Base-by-base conservation (phyloP, 37 sponge, comb jelly and placozoan genomes). In the Spongilla lacustris region DNA sequence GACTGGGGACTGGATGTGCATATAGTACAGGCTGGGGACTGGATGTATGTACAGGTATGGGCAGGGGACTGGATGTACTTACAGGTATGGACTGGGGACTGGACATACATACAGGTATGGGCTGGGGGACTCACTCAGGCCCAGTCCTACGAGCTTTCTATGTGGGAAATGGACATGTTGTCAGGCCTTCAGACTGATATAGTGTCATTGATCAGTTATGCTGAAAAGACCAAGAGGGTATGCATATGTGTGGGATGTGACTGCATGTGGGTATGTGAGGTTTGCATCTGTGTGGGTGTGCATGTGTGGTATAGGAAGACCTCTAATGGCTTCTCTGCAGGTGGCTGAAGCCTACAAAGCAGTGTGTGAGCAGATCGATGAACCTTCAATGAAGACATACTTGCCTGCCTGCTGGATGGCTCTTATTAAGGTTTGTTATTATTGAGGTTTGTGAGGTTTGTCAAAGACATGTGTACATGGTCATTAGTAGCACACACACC, bases 151-250 rank as follows among this genome's bases (percentile, higher is more conserved):
- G 85, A 87, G 71, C 34, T 92, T 68, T 58, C 58, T 19, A 50
- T 73, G 27, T 92, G 92, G 88, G 92, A 92, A 66, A 84, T 67
- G 58, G 71, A 70, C 19, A 36, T 36, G 5, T 34, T 83, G 36
- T 23, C 13, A n/a, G 81, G 84, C 21, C 29, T 80, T 70, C 34
- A 84, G 66, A 22, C 69, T 68, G 75, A 83, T 26, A 26, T 79
- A 24, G 19, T 26, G 25, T 72, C 70, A 26, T 68, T 86, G 21
- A 79, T 87, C 14, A 75, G 83, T 41, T 79, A 83, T 66, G 74
- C 88, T 23, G 84, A 84, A 36, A 83, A 75, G 78, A 84, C 88
- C 27, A 92, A 87, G 74, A 70, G 87, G 68, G 92, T 79, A 78
- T 28, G n/a, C 22, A 71, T 23, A n/a, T 78, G 50, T 21, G 41